Evolutionary conservation across 2,797 vertebrate species (phyloP).

Genomic region (Pangasius djambal): DNA sequence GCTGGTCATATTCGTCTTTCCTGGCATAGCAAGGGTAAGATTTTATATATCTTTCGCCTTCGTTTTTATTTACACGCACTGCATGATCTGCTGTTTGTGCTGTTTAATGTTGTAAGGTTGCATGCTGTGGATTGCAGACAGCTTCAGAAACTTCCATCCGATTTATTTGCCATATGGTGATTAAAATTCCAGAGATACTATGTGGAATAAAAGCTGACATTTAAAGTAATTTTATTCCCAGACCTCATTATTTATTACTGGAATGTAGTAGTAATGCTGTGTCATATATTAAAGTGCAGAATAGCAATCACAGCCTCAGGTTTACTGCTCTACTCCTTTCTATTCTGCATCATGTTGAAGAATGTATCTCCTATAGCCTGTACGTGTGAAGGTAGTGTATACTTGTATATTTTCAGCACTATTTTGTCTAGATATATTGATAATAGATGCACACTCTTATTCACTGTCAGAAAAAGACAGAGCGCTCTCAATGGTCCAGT

Average conservation of each 20-base stretch:
- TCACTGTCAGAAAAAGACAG: background rate
- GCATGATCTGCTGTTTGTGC: background rate
- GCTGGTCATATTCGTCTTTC: background rate
- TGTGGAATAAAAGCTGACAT: background rate
- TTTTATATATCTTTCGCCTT: background rate
- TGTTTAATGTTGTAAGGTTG: background rate
- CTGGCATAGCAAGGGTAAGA: slow-evolving; percentile 1
- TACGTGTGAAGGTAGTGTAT: background rate
- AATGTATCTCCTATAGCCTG: background rate
- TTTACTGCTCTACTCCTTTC: background rate
- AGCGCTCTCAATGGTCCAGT: background rate
- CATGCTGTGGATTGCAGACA: background rate
- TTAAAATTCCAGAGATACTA: background rate
- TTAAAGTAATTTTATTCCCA: background rate
- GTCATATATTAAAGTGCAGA: slow-evolving; percentile 1
- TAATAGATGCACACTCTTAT: background rate
- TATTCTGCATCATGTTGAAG: background rate
- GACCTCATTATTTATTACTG: background rate
- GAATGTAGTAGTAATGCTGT: slow-evolving; percentile 4
- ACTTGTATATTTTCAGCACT: background rate
- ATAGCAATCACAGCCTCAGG: background rate
- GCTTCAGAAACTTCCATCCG: slow-evolving; percentile 14
- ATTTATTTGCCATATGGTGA: background rate
- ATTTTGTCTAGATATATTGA: background rate
- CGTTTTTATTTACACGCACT: background rate